These are phyloP conservation scores for Cephalotes varians DNA, from an alignment of 2,888 invertebrate genomes.

Conservation along the genomic window DNA sequence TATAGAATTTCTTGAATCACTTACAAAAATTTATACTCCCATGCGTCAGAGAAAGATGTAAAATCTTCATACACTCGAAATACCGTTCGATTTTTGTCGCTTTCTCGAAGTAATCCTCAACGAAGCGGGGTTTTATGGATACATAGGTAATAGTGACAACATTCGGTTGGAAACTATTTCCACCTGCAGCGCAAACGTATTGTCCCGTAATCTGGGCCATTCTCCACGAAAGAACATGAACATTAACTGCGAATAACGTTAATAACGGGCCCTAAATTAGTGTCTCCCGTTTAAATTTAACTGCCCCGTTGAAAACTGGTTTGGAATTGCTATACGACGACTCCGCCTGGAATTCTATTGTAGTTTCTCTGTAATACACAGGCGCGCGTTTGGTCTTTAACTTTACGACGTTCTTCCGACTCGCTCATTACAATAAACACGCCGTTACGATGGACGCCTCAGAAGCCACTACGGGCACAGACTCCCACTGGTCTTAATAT, in stretches of 20 bases:
- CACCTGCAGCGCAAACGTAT: slow-evolving; percentile 39
- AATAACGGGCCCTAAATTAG: slow-evolving; percentile 68
- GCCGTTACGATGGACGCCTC: slow-evolving; percentile 70
- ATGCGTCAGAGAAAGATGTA: background rate
- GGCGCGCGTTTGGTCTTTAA: slow-evolving; percentile 64
- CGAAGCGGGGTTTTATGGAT: background rate
- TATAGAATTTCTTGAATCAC: background rate
- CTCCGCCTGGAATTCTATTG: slow-evolving; percentile 67
- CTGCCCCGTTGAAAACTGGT: slow-evolving; percentile 67
- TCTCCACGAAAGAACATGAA: slow-evolving; percentile 58
- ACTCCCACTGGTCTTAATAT: slow-evolving; percentile 68
- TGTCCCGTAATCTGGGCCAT: slow-evolving; percentile 14
- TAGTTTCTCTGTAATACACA: slow-evolving; percentile 64
- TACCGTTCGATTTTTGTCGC: slow-evolving; percentile 1
- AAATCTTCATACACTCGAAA: background rate
- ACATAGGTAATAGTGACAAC: slow-evolving; percentile 22
- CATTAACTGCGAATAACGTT: slow-evolving; percentile 69
- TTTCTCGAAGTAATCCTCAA: background rate
- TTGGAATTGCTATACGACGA: slow-evolving; percentile 68
- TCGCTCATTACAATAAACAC: slow-evolving; percentile 74
- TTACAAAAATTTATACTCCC: background rate
- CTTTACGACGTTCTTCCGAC: slow-evolving; percentile 71
- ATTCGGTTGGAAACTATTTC: slow-evolving; percentile 8
- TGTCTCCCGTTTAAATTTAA: slow-evolving; percentile 70
- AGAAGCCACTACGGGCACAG: slow-evolving; percentile 62